Evolutionary conservation across 2,797 vertebrate genomes (phyloP), one percentile per base, ranked within the genome.

Genomic region (Serranus cabrilla): DNA sequence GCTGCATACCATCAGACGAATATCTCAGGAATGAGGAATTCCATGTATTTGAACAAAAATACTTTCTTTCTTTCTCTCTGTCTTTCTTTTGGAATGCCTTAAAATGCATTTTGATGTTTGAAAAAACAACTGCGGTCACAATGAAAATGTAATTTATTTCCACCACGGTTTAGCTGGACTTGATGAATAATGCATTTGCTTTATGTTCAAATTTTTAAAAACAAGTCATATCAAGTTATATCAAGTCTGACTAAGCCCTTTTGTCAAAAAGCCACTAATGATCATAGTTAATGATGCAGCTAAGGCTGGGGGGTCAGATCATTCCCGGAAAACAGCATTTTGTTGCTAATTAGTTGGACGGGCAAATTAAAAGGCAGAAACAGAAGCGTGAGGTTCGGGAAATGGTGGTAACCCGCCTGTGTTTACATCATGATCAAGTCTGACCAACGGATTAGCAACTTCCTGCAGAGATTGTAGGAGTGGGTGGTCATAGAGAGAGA

Each of bases 341-440:
- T 79, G 25, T 34, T 46, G 23, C 34, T 56, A 42, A 60, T 52
- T 21, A 66, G 64, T 79, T 79, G 63, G 42, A 80, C 76, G 85
- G 69, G 63, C 76, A 81, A 82, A 68, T 56, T 56, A 73, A 76
- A 80, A 64, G 46, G 68, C 51, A 74, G 77, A 78, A 78, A 69
- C n/a, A 27, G 60, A 52, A 74, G 84, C 25, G 42, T 67, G 60
- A 82, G 64, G 58, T 62, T 83, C 78, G 4, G 20, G 58, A 50
- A 55, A 74, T 61, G 71, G 65, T 55, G 37, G 57, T 51, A 76
- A 37, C 46, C 62, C 31, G 45, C 51, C 63, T 65, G 75, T 90
- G 81, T 90, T 86, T 83, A 83, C 71, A 88, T 79, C 78, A 75
- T 84, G 74, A 83, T 74, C 71, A 81, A 80, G 80, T 82, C 74